Base-by-base conservation (phyloP, 2,888 invertebrate genomes). In the Brachyptera putata region DNA sequence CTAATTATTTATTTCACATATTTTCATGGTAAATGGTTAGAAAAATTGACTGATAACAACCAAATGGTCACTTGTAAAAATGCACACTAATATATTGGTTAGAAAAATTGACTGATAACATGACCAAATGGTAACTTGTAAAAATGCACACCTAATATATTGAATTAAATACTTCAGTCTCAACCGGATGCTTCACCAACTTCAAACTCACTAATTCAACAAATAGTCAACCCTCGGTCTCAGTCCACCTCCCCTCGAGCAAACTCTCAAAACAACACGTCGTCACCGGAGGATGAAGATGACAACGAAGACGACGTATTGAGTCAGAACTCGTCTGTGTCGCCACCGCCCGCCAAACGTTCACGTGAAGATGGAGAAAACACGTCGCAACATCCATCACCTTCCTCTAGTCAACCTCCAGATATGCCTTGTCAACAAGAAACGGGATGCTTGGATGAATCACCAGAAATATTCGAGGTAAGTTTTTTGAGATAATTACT, bases 321-420 rank as follows among this genome's bases (percentile, higher is more conserved):
- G 14, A 61, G 63, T 50, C 30, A 53, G 37, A 63, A 60, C 30
- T 61, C 63, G 16, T 50, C 60, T 5, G 25, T 53, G n/a, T 58
- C 61, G 18, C 61, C 64, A 14, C 61, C 63, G 18, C 63, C 64
- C 34, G 39, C 63, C 22, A 64, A 64, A 25, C 55, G 64, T n/a
- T 26, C 55, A 13, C 56, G 60, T 9, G 37, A 43, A 48, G 36
- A 46, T 1, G 58, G 48, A 11, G 48, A 37, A 21, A 21, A 18
- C 13, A 34, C 16, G 9, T n/a, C n/a, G 3, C 9, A 34, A 36
- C 53, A n/a, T 1, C 53, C 34, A 9, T 16, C 36, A 22, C 36
- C 36, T 18, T 9, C 53, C 14, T 9, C 7, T 22, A 36, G 53
- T 34, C 53, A 53, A 36, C 36, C 53, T 21, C 5, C 53, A 9